A percentile compares a stretch with the other conserved stretches of the same genome.
These are phyloP conservation scores for Heliconius hewitsoni DNA, from an alignment of 1,140 invertebrate genomes.

Conservation along the genomic window DNA sequence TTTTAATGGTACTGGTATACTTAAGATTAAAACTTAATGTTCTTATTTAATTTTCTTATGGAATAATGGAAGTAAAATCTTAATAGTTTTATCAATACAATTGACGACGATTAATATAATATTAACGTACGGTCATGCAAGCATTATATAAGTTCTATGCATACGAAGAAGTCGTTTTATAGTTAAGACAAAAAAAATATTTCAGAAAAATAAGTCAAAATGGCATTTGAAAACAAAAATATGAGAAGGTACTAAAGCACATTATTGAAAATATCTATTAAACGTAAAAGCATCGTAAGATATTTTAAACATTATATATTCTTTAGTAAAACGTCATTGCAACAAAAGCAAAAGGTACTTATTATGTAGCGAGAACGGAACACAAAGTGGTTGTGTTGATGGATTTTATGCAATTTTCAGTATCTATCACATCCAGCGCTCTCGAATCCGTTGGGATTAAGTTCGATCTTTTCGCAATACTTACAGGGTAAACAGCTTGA, in stretches of 20 bases:
- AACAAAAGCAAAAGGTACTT: constrained; percentile 41
- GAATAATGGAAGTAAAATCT: too few species aligned
- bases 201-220: background rate
- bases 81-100: too few species aligned
- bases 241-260: background rate
- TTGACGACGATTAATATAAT: too few species aligned
- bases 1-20: too few species aligned
- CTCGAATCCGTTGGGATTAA: constrained; percentile 71
- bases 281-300: background rate
- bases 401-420: constrained; percentile 81
- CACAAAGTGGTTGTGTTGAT: constrained; percentile 74
- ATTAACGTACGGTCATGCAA: too few species aligned
- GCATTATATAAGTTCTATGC: too few species aligned
- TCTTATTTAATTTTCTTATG: too few species aligned
- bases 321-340: constrained; percentile 30
- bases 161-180: too few species aligned
- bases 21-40: too few species aligned
- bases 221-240: background rate
- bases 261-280: background rate
- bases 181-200: too few species aligned
- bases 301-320: background rate
- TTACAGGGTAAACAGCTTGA: constrained; percentile 74
- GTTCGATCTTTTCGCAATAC: constrained; percentile 80
- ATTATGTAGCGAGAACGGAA: constrained; percentile 45
- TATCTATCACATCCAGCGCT: constrained; percentile 76